Evolutionary conservation across 2,888 invertebrate genomes (phyloP).

Genomic region (Dolichomitus sp.): DNA sequence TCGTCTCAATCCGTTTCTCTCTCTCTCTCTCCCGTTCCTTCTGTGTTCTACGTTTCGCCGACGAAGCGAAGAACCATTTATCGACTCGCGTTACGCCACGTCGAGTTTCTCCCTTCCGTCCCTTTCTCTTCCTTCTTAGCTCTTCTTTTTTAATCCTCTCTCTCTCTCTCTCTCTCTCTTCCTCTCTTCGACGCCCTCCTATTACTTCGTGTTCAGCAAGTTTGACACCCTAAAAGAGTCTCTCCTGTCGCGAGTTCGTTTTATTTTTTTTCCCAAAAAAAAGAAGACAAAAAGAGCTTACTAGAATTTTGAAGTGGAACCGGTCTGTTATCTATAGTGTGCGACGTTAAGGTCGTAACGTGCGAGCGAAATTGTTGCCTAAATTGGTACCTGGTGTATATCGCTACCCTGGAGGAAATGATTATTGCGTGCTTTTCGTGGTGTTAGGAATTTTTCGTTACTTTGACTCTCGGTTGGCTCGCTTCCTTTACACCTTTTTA

Average conservation of each 20-base stretch:
- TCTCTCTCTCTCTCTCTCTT: not conserved
- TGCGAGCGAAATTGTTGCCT: constrained; percentile 40
- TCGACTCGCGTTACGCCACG: constrained; percentile 34
- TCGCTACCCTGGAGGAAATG: constrained; percentile 23
- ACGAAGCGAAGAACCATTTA: constrained; percentile 29
- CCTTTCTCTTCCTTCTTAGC: constrained; percentile 1
- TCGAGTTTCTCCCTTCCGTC: constrained; percentile 22
- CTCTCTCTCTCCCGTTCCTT: not conserved
- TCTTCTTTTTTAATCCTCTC: not conserved
- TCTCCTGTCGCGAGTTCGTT: constrained; percentile 5
- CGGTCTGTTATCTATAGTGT: not conserved
- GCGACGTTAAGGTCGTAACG: constrained; percentile 9
- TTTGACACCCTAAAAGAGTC: constrained; percentile 21
- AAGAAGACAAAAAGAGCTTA: not conserved
- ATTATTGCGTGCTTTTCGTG: constrained; percentile 4
- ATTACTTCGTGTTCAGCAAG: constrained; percentile 26
- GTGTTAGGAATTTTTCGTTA: not conserved
- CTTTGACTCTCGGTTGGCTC: constrained; percentile 6
- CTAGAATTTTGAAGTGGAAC: not conserved
- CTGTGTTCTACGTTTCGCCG: constrained; percentile 20
- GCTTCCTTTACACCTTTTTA: constrained; percentile 37
- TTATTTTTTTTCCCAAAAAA: not conserved
- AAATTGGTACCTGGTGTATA: constrained; percentile 17
- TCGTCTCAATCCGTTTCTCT: constrained; percentile 44
- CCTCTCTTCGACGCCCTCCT: constrained; percentile 7